phyloP scores from a whole-genome alignment of 2,113 vertebrate species.

The Chroicocephalus ridibundus region DNA sequence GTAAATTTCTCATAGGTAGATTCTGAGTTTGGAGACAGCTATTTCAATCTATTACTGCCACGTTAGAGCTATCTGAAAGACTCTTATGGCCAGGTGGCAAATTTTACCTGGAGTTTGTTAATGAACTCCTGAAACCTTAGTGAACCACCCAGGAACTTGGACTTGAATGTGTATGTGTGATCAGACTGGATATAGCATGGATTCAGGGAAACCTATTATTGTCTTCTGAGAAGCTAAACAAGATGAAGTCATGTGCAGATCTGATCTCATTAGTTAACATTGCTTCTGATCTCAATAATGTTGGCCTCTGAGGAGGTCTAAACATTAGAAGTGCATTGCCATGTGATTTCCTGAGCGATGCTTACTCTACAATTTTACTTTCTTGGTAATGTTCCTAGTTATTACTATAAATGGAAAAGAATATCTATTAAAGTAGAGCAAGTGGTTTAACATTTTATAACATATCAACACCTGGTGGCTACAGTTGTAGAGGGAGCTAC shows the following conservation, averaged over 20 bases:
- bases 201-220: neutral
- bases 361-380: neutral
- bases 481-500: neutral
- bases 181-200: neutral
- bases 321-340: neutral
- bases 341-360: neutral
- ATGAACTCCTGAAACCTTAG: neutral
- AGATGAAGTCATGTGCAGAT: neutral
- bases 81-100: neutral
- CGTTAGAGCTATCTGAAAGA: neutral
- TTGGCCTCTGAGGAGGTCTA: neutral
- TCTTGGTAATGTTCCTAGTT: neutral
- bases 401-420: neutral
- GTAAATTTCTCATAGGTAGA: neutral
- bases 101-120: neutral
- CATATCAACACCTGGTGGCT: neutral
- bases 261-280: conserved; percentile 32
- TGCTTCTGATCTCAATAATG: neutral
- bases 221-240: conserved; percentile 17
- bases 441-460: neutral
- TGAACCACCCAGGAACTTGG: neutral
- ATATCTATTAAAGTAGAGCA: neutral
- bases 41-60: neutral
- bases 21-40: neutral
- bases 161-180: neutral